Evolutionary conservation across 2,888 invertebrate species (phyloP).

Genomic region (Pseudoips prasinana): DNA sequence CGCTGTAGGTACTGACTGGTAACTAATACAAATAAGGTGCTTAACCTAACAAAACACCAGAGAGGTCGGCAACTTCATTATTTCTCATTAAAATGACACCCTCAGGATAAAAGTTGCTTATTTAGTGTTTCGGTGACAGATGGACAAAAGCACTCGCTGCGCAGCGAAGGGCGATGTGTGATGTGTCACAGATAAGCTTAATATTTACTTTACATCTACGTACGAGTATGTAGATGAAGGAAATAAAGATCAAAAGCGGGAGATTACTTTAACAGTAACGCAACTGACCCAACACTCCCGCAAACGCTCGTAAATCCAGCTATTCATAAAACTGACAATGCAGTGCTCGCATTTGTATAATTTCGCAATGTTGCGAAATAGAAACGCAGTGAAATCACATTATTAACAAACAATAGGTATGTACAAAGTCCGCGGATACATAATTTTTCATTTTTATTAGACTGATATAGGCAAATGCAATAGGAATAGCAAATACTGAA

Average conservation of each 20-base stretch:
- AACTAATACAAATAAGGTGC: conserved; percentile 77
- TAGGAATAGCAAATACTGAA: conserved; percentile 14
- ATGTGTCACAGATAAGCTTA: conserved; percentile 46
- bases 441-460: conserved; percentile 9
- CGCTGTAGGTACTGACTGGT: conserved; percentile 19
- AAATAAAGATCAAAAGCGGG: conserved; percentile 40
- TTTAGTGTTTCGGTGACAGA: conserved; percentile 70
- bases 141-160: conserved; percentile 65
- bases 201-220: conserved; percentile 45
- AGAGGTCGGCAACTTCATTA: conserved; percentile 71
- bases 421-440: not conserved
- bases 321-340: conserved; percentile 40
- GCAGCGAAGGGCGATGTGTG: conserved; percentile 42
- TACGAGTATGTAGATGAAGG: conserved; percentile 33
- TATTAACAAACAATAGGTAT: conserved; percentile 5
- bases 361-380: conserved; percentile 27
- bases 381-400: conserved; percentile 15
- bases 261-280: conserved; percentile 30
- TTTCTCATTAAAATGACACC: conserved; percentile 74
- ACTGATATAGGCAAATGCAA: conserved; percentile 15
- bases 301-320: conserved; percentile 27
- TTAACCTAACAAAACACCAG: conserved; percentile 71
- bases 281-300: conserved; percentile 31
- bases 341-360: conserved; percentile 30
- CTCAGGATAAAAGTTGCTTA: conserved; percentile 71